Evolutionary conservation across 2,113 vertebrate species (phyloP).

Genomic region (Hemiprocne comata): DNA sequence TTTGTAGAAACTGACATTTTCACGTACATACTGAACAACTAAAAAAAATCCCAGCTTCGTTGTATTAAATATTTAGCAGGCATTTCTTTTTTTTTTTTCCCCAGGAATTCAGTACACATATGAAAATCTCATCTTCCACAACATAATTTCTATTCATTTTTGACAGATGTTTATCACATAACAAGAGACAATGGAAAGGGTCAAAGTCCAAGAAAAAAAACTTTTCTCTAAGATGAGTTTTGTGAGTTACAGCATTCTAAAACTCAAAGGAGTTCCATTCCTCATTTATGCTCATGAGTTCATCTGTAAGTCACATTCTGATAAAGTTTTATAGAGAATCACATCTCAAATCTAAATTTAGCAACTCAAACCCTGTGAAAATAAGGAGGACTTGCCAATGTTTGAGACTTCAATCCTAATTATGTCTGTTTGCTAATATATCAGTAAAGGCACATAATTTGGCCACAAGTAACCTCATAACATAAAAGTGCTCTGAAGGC

Average conservation of each 20-base stretch:
- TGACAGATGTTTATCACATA: background rate
- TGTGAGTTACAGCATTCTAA: background rate
- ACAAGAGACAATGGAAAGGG: background rate
- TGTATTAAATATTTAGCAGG: slow-evolving; percentile 10
- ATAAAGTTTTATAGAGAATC: background rate
- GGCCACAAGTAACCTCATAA: background rate
- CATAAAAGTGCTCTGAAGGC: background rate
- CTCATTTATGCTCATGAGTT: background rate
- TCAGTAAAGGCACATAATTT: background rate
- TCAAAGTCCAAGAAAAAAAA: background rate
- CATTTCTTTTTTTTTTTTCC: fast-evolving
- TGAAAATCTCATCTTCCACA: background rate
- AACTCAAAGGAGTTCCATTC: background rate
- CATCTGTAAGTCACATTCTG: background rate
- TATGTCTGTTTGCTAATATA: background rate
- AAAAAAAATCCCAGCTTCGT: background rate
- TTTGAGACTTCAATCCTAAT: background rate
- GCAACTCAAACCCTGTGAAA: background rate
- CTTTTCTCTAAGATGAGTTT: background rate
- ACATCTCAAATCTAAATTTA: background rate
- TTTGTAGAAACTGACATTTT: slow-evolving; percentile 1
- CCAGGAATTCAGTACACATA: background rate
- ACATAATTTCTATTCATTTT: background rate
- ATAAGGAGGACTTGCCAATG: background rate
- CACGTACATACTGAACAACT: background rate